Base-by-base conservation (phyloP, 2,113 vertebrate species). In the Lonchura striata region DNA sequence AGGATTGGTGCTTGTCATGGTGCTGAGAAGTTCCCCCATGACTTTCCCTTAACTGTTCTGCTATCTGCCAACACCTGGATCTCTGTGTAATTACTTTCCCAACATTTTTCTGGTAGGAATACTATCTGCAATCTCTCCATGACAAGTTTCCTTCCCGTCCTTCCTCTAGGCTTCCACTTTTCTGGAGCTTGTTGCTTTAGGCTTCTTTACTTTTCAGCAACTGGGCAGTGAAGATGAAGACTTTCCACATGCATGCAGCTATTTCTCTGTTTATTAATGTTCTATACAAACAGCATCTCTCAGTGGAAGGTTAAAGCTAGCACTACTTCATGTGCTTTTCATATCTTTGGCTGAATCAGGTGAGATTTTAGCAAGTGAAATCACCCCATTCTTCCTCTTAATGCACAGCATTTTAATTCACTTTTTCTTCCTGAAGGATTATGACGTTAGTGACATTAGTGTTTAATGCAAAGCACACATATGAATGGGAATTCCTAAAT, bases 61-160 rank as follows among this genome's bases (percentile, higher is more conserved):
- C 64, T 86, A n/a, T 81, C 94, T 96, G 56, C 88, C 46, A n/a
- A 44, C 77, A 53, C 64, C 37, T 49, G 71, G 64, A 78, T 90
- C 72, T 92, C 64, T 88, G 80, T 78, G 71, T 90, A 95, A 96
- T 94, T 96, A 86, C 88, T 93, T 93, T 83, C n/a, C 76, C 88
- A 86, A 17, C 37, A 5, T 69, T 71, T 60, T 88, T 90, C 76
- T 71, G 42, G 52, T 76, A 76, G 60, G 31, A 92, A 68, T n/a
- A 25, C 39, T 90, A 64, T 92, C 88, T 84, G 52, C 56, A 93
- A 42, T 90, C 82, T 75, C 60, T 56, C 64, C n/a, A 16, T 74
- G 76, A 80, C 64, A 80, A 80, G 30, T 69, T 80, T 80, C 33
- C 56, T 82, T 88, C 68, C 78, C 13, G 1, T 56, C n/a, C 49